Evolutionary conservation across 2,797 vertebrate species (phyloP).

Genomic region (Poliocrania exsul): DNA sequence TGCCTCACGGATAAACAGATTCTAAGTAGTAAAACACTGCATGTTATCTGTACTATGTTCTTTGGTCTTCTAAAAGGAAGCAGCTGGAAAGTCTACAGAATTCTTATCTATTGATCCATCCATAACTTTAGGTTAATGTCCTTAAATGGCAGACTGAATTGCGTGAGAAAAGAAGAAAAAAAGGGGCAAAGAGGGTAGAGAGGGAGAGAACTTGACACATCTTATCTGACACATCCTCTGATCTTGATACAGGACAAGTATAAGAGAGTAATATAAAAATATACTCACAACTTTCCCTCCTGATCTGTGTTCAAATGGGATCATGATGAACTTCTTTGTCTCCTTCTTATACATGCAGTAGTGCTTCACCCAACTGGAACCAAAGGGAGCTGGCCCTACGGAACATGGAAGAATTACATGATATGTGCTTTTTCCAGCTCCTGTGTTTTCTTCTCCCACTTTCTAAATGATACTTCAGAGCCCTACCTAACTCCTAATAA

Average conservation of each 20-base stretch:
- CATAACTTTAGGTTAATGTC: not conserved
- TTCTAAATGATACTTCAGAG: not conserved
- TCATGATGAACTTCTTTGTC: conserved; percentile 93
- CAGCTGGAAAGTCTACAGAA: not conserved
- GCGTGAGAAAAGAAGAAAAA: not conserved
- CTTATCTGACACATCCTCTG: not conserved
- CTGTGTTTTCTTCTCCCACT: not conserved
- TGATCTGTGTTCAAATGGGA: conserved; percentile 95
- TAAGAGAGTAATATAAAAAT: not conserved
- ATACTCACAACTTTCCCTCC: conserved; percentile 91
- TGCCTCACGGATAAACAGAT: not conserved
- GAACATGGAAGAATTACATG: not conserved
- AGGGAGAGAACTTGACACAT: not conserved
- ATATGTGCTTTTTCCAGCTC: not conserved
- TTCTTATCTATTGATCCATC: not conserved
- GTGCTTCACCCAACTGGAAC: conserved; percentile 98
- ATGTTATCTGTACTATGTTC: not conserved
- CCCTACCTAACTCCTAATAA: not conserved
- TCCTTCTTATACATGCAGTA: conserved; percentile 94
- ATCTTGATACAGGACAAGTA: not conserved
- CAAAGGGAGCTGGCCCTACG: conserved; percentile 94
- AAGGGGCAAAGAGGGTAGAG: not conserved
- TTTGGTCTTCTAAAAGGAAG: not conserved
- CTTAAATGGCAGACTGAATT: not conserved
- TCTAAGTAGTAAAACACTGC: not conserved